Evolutionary conservation across 2,113 vertebrate species (phyloP), one percentile per base, ranked within the genome.

Genomic region (Limnothrissa miodon): DNA sequence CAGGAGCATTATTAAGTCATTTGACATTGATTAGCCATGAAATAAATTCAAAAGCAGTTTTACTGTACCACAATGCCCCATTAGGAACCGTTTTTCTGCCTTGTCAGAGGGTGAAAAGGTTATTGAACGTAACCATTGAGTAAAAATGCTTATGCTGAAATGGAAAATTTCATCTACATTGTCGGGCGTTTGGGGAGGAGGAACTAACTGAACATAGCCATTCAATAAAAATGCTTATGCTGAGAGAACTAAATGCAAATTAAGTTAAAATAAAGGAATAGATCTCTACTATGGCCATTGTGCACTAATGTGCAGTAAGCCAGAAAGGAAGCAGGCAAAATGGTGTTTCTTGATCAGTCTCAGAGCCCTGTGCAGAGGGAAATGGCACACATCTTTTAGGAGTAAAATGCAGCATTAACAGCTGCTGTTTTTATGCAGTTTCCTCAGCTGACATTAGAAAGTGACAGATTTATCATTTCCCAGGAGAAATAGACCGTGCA

Each of bases 361-460:
- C 42, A 42, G 42, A 42, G 42, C n/a, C n/a, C n/a, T n/a, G n/a
- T n/a, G n/a, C n/a, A 42, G 42, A 74, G 66, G 19, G 29, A 36
- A 17, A 74, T n/a, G 78, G 19, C 15, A n/a, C 39, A 11, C 15
- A 39, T 82, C 44, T 74, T 36, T 78, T 62, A 82, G 66, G 56
- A 59, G 78, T 84, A 70, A 74, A 45, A 45, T 10, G 25, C 78
- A 84, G n/a, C 78, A 84, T 78, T 82, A 84, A 83, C 80, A 84
- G 80, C 83, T 62, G 48, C 74, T 80, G 44, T 25, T 82, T 25
- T 84, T 42, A 66, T 56, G 36, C 48, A n/a, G 39, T 79, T 56
- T 79, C 48, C 82, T 56, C 36, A n/a, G 13, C n/a, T 39, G 21
- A 62, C 39, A 53, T 59, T 79, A 79, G 78, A 51, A 25, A 36